phyloP scores from a whole-genome alignment of 1,140 invertebrate species.

The Bombus balteatus region DNA sequence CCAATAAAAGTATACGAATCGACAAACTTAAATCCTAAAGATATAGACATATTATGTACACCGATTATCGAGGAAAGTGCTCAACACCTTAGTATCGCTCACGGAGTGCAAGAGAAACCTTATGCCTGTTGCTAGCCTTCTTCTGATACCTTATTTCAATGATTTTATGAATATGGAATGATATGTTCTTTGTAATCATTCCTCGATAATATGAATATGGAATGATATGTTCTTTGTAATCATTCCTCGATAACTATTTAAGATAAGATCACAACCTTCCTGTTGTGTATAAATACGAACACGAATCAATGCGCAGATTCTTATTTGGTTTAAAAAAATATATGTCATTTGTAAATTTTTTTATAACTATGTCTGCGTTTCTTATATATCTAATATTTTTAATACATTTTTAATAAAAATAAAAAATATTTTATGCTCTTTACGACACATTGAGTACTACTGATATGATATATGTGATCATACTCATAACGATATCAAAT shows the following conservation, averaged over 20 bases:
- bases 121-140: constrained; percentile 84
- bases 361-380: not conserved
- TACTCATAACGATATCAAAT: not conserved
- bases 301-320: not conserved
- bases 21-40: constrained; percentile 74
- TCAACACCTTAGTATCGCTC: constrained; percentile 83
- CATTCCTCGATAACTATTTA: not conserved
- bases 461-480: not conserved
- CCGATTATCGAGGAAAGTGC: constrained; percentile 74
- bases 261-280: not conserved
- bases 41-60: constrained; percentile 59
- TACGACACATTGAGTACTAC: not conserved
- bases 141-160: not conserved
- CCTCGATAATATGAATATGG: not conserved
- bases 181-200: not conserved
- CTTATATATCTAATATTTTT: not conserved
- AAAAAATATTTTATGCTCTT: constrained; percentile 9
- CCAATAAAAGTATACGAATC: constrained; percentile 83
- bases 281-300: not conserved
- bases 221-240: not conserved
- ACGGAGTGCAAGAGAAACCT: constrained; percentile 83
- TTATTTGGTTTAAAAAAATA: not conserved
- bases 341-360: not conserved
- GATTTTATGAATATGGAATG: not conserved
- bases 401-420: constrained; percentile 24